Conservation (phyloP, 2,797 vertebrate species). For the Cirrhinus mrigala region DNA sequence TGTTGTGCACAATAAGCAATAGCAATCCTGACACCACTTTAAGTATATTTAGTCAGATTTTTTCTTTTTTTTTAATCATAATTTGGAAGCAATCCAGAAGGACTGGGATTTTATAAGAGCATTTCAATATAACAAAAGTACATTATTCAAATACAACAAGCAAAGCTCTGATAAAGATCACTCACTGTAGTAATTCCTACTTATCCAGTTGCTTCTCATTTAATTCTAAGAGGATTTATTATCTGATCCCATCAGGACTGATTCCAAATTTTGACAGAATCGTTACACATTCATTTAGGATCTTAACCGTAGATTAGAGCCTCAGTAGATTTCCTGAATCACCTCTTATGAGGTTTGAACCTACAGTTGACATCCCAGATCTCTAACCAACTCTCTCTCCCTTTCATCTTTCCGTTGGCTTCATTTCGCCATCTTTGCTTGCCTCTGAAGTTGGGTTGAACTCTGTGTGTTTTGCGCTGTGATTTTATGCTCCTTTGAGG, state of each 20-base stretch:
- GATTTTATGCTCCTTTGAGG: slow-evolving; percentile 56
- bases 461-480: slow-evolving; percentile 2
- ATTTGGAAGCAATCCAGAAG: not conserved
- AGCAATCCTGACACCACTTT: not conserved
- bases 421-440: not conserved
- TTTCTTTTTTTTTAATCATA: not conserved
- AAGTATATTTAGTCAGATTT: not conserved
- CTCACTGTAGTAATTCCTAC: not conserved
- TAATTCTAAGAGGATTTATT: not conserved
- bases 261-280: slow-evolving; percentile 10
- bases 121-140: not conserved
- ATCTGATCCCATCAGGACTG: not conserved
- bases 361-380: not conserved
- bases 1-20: not conserved
- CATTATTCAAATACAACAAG: not conserved
- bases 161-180: not conserved
- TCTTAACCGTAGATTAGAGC: not conserved
- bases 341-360: not conserved
- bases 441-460: slow-evolving; percentile 42
- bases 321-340: not conserved
- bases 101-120: not conserved
- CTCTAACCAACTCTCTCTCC: not conserved
- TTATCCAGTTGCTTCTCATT: not conserved
- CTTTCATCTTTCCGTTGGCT: not conserved
- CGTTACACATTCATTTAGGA: not conserved